Evolutionary conservation across 1,140 invertebrate species (phyloP), one percentile per base, ranked within the genome.

Genomic region (Bombus haemorrhoidalis): DNA sequence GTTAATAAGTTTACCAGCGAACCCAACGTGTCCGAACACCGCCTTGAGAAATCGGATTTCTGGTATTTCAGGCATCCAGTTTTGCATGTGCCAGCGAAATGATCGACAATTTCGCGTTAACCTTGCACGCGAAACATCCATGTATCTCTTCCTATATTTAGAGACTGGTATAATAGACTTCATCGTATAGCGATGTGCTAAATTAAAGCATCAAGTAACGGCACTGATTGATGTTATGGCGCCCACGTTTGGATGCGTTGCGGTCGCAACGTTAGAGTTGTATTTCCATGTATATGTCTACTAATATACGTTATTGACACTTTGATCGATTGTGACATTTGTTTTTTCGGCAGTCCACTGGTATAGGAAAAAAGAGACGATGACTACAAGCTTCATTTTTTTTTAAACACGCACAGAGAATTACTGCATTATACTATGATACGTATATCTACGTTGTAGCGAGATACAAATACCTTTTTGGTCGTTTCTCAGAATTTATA

Each of bases 1-100:
- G 82, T 81, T 88, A 86, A 82, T 89, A 82, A 89, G 74, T 89
- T 89, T 86, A 59, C 73, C 47, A 62, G 59, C 85, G 41, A 53
- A 64, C 37, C 53, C 68, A 41, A 59, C 32, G 69, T 66, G 75
- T 18, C 8, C 81, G 81, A 47, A 18, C 41, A 12, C n/a, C 62
- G 43, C 64, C 68, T 86, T 62, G 62, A 53, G 87, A 85, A 84
- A 85, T 88, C 73, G 68, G 76, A 86, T 86, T 86, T 62, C 74
- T 73, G 69, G 25, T 37, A 88, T 88, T 78, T 78, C 62, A 25
- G 22, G n/a, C 66, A 39, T 77, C 47, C 41, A 12, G 18, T 37
- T 69, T 57, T 28, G 59, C 64, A 72, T 79, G 43, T 13, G 18
- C 62, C 47, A 64, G 15, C 15, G 2, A 9, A 64, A 83, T 18